Evolutionary conservation across 2,113 vertebrate genomes (phyloP), one percentile per base, ranked within the genome.

Genomic region (Alligator mississippiensis): DNA sequence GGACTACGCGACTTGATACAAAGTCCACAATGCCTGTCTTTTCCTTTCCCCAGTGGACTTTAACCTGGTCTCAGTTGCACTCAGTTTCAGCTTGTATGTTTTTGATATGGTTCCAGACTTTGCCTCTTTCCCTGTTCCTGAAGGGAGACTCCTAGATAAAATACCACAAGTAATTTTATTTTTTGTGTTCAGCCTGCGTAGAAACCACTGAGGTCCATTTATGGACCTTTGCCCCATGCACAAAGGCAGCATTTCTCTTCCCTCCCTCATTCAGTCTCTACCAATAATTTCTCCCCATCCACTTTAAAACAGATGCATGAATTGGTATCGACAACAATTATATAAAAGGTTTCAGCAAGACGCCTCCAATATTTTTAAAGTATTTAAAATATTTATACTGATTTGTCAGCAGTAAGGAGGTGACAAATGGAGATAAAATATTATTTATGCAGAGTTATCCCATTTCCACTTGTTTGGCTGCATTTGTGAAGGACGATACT

Each of bases 401-500:
- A 90, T 97, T 97, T 97, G 75, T 91, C 88, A 95, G 87, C 22
- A 84, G 81, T 68, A 92, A 79, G 77, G 79, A 90, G 57, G 64
- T 95, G 92, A 93, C 81, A 95, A 89, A 59, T 1, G 11, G 64
- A 93, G 83, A 89, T 93, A 64, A 90, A 93, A 28, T 90, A 94
- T 94, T 96, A 94, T 91, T 96, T 97, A 90, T 93, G 27, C 70
- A 83, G 84, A 91, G 59, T 84, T 93, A 96, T 60, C 83, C 75
- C 76, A 82, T 94, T 92, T 96, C 91, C 89, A 96, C 77, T 95
- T 96, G 38, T 96, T 94, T 92, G 89, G 25, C 82, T 97, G 83
- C 58, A 90, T 95, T 90, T 83, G 77, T 96, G 90, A 95, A 91
- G 86, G 61, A 85, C 75, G 55, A 27, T 92, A 34, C 24, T 80